Evolutionary conservation across 2,888 invertebrate species (phyloP).

Genomic region (Syritta pipiens): DNA sequence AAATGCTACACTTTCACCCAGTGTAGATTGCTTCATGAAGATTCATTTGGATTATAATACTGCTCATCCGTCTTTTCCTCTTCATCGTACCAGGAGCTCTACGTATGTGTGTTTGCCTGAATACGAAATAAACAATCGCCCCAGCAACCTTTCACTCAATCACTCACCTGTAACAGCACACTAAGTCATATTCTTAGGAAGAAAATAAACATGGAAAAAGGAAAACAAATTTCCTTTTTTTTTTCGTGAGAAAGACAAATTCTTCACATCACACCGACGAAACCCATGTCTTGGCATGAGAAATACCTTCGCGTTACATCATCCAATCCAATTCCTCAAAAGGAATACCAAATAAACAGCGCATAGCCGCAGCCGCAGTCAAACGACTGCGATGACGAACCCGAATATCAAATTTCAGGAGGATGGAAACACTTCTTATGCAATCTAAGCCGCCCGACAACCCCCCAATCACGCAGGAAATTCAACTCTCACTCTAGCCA

Average conservation of each 20-base stretch:
- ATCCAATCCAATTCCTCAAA: constrained; percentile 62
- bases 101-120: constrained; percentile 10
- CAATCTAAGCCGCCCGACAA: constrained; percentile 14
- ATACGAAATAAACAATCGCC: constrained; percentile 56
- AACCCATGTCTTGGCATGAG: constrained; percentile 33
- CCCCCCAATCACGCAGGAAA: constrained; percentile 46
- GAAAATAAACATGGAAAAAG: constrained; percentile 24
- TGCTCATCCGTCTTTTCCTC: constrained; percentile 23
- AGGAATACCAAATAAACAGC: constrained; percentile 59
- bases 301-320: constrained; percentile 62
- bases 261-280: constrained; percentile 28
- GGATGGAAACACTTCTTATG: constrained; percentile 10
- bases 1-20: too few species aligned
- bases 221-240: too few species aligned
- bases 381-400: constrained; percentile 50
- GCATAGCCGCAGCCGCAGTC: constrained; percentile 34
- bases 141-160: constrained; percentile 61
- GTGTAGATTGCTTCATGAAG: too few species aligned
- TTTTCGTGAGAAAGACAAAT: constrained; percentile 43
- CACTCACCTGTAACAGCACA: constrained; percentile 56
- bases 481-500: constrained; percentile 1
- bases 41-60: constrained; percentile 47
- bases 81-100: background rate
- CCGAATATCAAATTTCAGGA: constrained; percentile 51
- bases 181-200: constrained; percentile 39